Evolutionary conservation across 1,140 invertebrate genomes (phyloP).

Genomic region (Subanguina moxae): DNA sequence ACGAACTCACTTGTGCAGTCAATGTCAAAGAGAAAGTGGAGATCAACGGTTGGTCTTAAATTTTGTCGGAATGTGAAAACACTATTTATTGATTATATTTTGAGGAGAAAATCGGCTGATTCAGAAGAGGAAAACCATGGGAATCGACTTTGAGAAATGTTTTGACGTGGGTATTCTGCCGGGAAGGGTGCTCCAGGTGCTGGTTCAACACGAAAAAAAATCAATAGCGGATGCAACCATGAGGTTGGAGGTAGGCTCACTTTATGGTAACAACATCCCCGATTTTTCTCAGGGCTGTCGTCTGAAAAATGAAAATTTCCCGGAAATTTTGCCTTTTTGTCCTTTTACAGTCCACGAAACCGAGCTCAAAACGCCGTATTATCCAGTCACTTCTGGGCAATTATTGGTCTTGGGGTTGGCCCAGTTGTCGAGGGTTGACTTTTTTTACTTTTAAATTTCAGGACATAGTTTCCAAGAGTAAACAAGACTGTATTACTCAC

Average conservation of each 20-base stretch:
- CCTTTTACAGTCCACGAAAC: too few species aligned
- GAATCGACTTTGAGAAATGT: conserved; percentile 58
- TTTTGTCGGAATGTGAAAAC: neutral
- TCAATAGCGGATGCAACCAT: conserved; percentile 57
- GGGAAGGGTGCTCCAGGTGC: conserved; percentile 54
- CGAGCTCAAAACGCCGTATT: too few species aligned
- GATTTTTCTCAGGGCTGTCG: neutral
- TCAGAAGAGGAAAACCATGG: conserved; percentile 57
- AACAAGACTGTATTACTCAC: conserved; percentile 54
- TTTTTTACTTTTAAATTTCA: conserved; percentile 28
- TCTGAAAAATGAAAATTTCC: conserved; percentile 12
- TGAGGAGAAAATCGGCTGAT: conserved; percentile 58
- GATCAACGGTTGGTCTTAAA: conserved; percentile 54
- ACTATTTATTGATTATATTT: conserved; percentile 11
- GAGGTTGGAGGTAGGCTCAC: conserved; percentile 50
- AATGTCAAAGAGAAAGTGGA: conserved; percentile 59
- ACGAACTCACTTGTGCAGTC: conserved; percentile 50
- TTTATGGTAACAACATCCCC: neutral
- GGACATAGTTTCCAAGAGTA: conserved; percentile 59
- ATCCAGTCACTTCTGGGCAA: too few species aligned
- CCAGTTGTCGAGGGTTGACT: too few species aligned
- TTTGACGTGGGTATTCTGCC: conserved; percentile 56
- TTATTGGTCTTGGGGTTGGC: too few species aligned
- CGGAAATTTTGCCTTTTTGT: too few species aligned
- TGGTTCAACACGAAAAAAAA: conserved; percentile 51